Conservation (phyloP, 2,888 invertebrate genomes). For the Synanthedon andrenaeformis region DNA sequence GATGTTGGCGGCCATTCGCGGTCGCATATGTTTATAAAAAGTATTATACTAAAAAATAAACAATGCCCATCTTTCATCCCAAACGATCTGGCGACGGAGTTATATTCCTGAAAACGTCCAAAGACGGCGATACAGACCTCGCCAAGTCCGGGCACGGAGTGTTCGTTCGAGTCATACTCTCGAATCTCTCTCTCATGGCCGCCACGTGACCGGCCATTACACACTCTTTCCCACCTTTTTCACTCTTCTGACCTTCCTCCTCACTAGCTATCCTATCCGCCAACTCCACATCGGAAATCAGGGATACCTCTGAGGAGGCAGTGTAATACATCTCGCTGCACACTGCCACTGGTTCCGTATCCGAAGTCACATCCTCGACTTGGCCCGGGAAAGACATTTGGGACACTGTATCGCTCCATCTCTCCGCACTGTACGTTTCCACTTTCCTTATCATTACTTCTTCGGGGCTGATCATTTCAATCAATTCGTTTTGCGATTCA, state of each 20-base stretch:
- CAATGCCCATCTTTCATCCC: conserved; percentile 13
- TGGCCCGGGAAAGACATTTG: conserved; percentile 25
- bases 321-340: conserved; percentile 56
- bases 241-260: conserved; percentile 23
- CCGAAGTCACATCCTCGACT: conserved; percentile 16
- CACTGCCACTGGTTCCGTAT: conserved; percentile 22
- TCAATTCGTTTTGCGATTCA: conserved; percentile 5
- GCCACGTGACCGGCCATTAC: conserved; percentile 63
- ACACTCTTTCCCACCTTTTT: conserved; percentile 32
- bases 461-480: conserved; percentile 25
- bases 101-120: conserved; percentile 37
- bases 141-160: conserved; percentile 49
- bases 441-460: conserved; percentile 26
- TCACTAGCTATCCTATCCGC: conserved; percentile 23
- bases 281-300: conserved; percentile 40
- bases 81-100: conserved; percentile 48
- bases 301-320: conserved; percentile 52
- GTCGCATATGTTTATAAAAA: neutral
- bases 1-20: too few relatives aligned
- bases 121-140: conserved; percentile 37
- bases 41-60: neutral
- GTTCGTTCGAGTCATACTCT: conserved; percentile 58
- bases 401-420: conserved; percentile 17
- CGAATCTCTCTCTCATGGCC: conserved; percentile 63
- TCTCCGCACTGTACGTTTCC: conserved; percentile 21